phyloP scores from a whole-genome alignment of 2,888 invertebrate genomes.

The Perithous albicinctus region DNA sequence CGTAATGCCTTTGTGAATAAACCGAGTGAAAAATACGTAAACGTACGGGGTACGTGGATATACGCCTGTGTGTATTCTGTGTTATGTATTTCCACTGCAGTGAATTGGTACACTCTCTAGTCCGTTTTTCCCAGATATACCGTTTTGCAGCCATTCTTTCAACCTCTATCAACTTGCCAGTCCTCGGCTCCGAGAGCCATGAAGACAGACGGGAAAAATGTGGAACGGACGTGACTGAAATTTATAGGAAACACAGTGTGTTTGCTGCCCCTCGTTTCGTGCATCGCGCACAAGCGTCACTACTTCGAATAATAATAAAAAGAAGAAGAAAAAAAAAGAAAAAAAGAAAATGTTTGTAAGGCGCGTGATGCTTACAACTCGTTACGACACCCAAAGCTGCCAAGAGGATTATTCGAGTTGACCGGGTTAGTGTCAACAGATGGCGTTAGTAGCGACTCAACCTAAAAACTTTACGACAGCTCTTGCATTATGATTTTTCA shows the following conservation, averaged over 20 bases:
- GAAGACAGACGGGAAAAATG: slow-evolving; percentile 37
- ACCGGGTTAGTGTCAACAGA: background rate
- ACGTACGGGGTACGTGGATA: slow-evolving; percentile 9
- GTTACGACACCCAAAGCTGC: background rate
- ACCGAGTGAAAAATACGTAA: slow-evolving; percentile 52
- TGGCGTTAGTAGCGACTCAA: background rate
- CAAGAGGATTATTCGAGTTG: background rate
- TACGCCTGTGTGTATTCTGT: background rate
- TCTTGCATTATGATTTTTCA: no score
- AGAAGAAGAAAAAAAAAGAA: no score
- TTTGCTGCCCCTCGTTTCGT: background rate
- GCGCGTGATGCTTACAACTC: background rate
- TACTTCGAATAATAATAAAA: slow-evolving; percentile 32
- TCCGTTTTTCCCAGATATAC: slow-evolving; percentile 29
- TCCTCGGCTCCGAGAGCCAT: background rate
- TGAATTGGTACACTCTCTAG: slow-evolving; percentile 10
- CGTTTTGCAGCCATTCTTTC: slow-evolving; percentile 30
- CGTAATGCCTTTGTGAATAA: slow-evolving; percentile 49
- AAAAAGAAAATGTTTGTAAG: no score
- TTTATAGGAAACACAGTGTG: slow-evolving; percentile 42
- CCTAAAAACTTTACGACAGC: background rate
- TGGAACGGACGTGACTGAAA: slow-evolving; percentile 49
- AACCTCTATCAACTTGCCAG: slow-evolving; percentile 35
- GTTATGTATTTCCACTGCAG: slow-evolving; percentile 3
- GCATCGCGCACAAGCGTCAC: background rate